Evolutionary conservation across 2,888 invertebrate species (phyloP), one percentile per base, ranked within the genome.

Genomic region (Aplocera efformata): DNA sequence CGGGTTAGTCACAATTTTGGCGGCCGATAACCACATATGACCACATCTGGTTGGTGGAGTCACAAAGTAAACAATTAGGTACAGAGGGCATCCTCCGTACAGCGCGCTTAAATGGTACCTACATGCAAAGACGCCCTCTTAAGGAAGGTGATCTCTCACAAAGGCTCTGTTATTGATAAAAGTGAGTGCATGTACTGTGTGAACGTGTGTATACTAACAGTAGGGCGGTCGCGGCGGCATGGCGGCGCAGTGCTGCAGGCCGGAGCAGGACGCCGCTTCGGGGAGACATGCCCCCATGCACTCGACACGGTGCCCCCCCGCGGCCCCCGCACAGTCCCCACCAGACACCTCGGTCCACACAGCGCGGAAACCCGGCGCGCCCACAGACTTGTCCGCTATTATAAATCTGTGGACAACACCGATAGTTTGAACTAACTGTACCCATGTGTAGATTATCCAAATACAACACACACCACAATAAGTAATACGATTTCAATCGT

Each of bases 381-480:
- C 98, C 48, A 97, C 95, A 28, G 98, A 96, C 89, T 96, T 96
- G 79, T 97, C 96, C 47, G 98, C 96, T 71, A 96, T 95, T 75
- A 97, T 94, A 85, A 98, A 98, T 86, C 98, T 98, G 80, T 17
- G 7, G 75, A 48, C 13, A 27, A 29, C 29, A 24, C 6, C 9
- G 3, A 10, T 6, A 25, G 1, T 2, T 30, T 20, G 6, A 5
- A 20, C 9, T 6, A 21, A 31, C 2, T 20, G 17, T 6, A n/a
- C 11, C 7, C n/a, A n/a, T n/a, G n/a, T n/a, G n/a, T n/a, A n/a
- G n/a, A n/a, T n/a, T n/a, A n/a, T n/a, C n/a, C n/a, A n/a, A n/a
- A n/a, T n/a, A n/a, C n/a, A n/a, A n/a, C n/a, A n/a, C n/a, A n/a
- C n/a, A n/a, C n/a, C n/a, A n/a, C n/a, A n/a, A n/a, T n/a, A n/a